Conservation (phyloP, 2,888 invertebrate genomes). For the Rosalia funebris region DNA sequence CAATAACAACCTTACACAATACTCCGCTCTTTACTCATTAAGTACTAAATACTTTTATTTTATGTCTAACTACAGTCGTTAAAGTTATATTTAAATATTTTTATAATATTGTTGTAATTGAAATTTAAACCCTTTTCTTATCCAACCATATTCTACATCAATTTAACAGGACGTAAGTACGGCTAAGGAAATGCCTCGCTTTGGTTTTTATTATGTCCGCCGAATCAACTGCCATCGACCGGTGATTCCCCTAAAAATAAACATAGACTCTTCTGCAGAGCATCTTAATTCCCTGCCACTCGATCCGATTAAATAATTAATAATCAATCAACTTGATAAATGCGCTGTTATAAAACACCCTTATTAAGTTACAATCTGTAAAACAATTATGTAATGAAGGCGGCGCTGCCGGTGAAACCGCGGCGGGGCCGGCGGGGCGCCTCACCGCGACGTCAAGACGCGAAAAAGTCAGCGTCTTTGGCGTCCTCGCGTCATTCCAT, state of each 20-base stretch:
- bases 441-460: slow-evolving; percentile 9
- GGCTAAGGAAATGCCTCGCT: no score
- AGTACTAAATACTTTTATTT: no score
- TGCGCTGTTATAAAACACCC: slow-evolving; percentile 34
- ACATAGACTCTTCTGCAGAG: neutral
- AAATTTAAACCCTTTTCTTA: no score
- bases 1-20: no score
- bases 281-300: slow-evolving; percentile 3
- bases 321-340: slow-evolving; percentile 39
- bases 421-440: slow-evolving; percentile 17
- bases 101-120: no score
- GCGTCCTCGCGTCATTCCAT: slow-evolving; percentile 34
- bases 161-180: no score
- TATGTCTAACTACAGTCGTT: no score
- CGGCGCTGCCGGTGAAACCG: slow-evolving; percentile 25
- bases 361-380: slow-evolving; percentile 43
- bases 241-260: neutral
- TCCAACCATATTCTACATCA: no score
- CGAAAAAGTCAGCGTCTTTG: slow-evolving; percentile 30
- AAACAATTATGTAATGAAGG: slow-evolving; percentile 43
- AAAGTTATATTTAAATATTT: no score
- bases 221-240: no score
- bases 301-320: slow-evolving; percentile 27
- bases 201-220: no score
- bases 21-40: no score